Conservation (phyloP, 1,140 invertebrate species). For the Nixonia krombeini region DNA sequence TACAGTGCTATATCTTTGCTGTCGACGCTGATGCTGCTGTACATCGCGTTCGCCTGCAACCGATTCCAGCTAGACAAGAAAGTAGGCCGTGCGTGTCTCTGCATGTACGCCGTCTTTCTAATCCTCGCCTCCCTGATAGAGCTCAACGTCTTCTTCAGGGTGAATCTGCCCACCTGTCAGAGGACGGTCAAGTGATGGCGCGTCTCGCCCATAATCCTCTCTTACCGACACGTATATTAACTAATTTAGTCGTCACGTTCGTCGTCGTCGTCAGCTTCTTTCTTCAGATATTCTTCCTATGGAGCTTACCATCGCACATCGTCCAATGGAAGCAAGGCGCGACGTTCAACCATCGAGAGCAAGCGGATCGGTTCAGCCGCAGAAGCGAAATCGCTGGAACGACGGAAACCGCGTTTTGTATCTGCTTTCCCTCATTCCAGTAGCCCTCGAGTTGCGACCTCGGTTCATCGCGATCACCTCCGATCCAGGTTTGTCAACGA, state of each 20-base stretch:
- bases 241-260: conserved; percentile 10
- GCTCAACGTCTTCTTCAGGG: conserved; percentile 88
- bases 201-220: conserved; percentile 1
- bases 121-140: conserved; percentile 87
- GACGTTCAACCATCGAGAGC: not conserved
- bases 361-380: too few relatives aligned
- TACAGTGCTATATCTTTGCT: conserved; percentile 87
- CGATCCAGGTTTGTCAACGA: too few relatives aligned
- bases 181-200: conserved; percentile 64
- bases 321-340: not conserved
- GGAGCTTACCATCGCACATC: too few relatives aligned
- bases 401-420: too few relatives aligned
- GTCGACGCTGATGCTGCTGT: conserved; percentile 83
- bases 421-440: too few relatives aligned
- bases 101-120: conserved; percentile 85
- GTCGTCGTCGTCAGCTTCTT: not conserved
- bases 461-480: too few relatives aligned
- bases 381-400: too few relatives aligned
- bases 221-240: conserved; percentile 1
- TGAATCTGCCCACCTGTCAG: conserved; percentile 85
- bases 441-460: too few relatives aligned
- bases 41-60: conserved; percentile 82
- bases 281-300: not conserved
- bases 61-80: conserved; percentile 85
- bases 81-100: conserved; percentile 82